Evolutionary conservation across 2,888 invertebrate genomes (phyloP).

Genomic region (Aromia moschata): DNA sequence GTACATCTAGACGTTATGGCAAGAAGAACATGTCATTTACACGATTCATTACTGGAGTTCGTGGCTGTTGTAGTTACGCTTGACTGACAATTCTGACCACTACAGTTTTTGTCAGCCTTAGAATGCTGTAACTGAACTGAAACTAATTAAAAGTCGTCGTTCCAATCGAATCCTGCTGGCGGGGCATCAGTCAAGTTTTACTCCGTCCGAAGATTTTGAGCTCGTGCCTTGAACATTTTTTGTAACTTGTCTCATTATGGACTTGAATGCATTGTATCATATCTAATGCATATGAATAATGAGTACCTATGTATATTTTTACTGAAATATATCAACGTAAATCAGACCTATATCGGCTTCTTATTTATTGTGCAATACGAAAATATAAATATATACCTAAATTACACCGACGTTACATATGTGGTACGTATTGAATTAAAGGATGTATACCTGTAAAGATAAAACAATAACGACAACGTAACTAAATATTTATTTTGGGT

Average conservation of each 20-base stretch:
- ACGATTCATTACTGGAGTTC: slow-evolving; percentile 58
- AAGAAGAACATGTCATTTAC: slow-evolving; percentile 52
- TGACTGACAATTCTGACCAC: slow-evolving; percentile 59
- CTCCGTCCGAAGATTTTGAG: slow-evolving; percentile 22
- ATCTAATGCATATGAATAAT: too few relatives aligned
- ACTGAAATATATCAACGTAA: too few relatives aligned
- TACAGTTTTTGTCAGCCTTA: slow-evolving; percentile 51
- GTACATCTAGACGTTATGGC: slow-evolving; percentile 21
- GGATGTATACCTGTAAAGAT: too few relatives aligned
- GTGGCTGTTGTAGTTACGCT: slow-evolving; percentile 54
- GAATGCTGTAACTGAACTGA: slow-evolving; percentile 61
- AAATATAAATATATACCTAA: too few relatives aligned
- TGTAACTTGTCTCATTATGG: background rate
- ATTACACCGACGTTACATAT: too few relatives aligned
- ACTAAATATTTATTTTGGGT: too few relatives aligned
- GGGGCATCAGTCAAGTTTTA: slow-evolving; percentile 56
- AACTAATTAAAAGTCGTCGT: slow-evolving; percentile 63
- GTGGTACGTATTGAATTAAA: too few relatives aligned
- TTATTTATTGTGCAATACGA: too few relatives aligned
- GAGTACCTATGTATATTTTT: too few relatives aligned
- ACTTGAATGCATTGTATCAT: too few relatives aligned
- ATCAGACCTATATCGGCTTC: too few relatives aligned
- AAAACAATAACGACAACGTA: too few relatives aligned
- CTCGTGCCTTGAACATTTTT: slow-evolving; percentile 1
- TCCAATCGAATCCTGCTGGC: slow-evolving; percentile 58